phyloP scores from a whole-genome alignment of 2,888 invertebrate species.

The Acanthosepion esculentum region DNA sequence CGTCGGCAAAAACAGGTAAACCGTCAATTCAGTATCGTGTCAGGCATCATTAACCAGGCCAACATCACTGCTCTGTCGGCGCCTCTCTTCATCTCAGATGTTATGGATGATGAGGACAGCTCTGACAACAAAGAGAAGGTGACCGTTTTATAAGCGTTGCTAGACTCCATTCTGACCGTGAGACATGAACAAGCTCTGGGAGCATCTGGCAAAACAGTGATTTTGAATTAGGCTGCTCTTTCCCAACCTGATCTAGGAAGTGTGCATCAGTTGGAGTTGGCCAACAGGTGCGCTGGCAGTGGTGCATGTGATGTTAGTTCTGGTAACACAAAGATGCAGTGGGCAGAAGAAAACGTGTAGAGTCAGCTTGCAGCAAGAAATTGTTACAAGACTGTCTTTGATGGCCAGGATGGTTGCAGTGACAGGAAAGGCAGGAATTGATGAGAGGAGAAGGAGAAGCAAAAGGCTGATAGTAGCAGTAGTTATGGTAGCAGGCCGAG shows the following conservation, averaged over 20 bases:
- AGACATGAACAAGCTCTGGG: not conserved
- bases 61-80: conserved; percentile 70
- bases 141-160: conserved; percentile 64
- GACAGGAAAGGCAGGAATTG: not conserved
- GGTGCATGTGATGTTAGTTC: not conserved
- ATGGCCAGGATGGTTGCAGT: not conserved
- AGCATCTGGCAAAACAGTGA: not conserved
- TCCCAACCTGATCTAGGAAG: not conserved
- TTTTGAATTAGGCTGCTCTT: conserved; percentile 33
- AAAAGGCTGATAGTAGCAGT: not conserved
- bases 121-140: conserved; percentile 67
- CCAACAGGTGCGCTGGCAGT: not conserved
- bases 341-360: not conserved
- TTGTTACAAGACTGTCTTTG: not conserved
- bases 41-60: conserved; percentile 67
- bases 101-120: conserved; percentile 64
- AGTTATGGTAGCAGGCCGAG: conserved; percentile 33
- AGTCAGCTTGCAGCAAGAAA: conserved; percentile 2
- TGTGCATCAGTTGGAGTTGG: not conserved
- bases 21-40: conserved; percentile 66
- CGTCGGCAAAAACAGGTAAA: conserved; percentile 60
- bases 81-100: conserved; percentile 67
- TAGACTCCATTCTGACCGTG: conserved; percentile 33
- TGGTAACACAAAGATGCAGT: not conserved
- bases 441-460: not conserved